A percentile compares a stretch with the other conserved stretches of the same genome.
Evolutionary conservation across 2,113 vertebrate genomes (phyloP).

Genomic region (Sorex fumeus): DNA sequence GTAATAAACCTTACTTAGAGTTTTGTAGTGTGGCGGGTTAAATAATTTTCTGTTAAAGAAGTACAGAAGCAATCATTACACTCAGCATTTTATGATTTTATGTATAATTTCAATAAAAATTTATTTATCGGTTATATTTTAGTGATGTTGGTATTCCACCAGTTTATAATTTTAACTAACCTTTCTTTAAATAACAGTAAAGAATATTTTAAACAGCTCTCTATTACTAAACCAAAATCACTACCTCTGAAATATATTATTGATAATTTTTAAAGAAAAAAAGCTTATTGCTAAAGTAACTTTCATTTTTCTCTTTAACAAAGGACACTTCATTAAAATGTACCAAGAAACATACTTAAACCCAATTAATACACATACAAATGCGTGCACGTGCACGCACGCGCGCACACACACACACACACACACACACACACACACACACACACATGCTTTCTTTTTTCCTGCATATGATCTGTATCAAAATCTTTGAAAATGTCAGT

Average conservation of each 20-base stretch:
- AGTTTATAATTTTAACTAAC: slow-evolving; percentile 77
- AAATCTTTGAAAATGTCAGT: slow-evolving; percentile 82
- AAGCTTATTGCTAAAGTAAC: slow-evolving; percentile 76
- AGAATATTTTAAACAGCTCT: slow-evolving; percentile 75
- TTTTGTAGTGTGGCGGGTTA: slow-evolving; percentile 43
- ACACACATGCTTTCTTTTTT: slow-evolving; percentile 8
- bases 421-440: not conserved
- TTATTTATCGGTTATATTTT: slow-evolving; percentile 80
- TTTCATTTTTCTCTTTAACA: slow-evolving; percentile 73
- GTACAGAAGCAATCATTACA: slow-evolving; percentile 48
- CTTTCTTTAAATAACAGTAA: slow-evolving; percentile 76
- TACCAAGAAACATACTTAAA: not conserved
- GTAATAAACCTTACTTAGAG: slow-evolving; percentile 75
- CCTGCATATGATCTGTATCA: slow-evolving; percentile 53
- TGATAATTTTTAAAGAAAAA: slow-evolving; percentile 69
- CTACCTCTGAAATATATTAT: slow-evolving; percentile 56
- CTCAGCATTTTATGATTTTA: slow-evolving; percentile 78
- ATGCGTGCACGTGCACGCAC: too few relatives aligned
- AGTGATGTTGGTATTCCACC: slow-evolving; percentile 69
- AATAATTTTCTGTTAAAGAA: slow-evolving; percentile 46
- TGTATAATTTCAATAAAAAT: slow-evolving; percentile 80
- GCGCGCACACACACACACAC: not conserved
- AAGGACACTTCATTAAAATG: slow-evolving; percentile 38
- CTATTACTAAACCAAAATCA: not conserved
- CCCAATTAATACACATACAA: not conserved